A percentile compares a stretch with the other conserved stretches of the same genome.
phyloP scores from a whole-genome alignment of 2,797 vertebrate species.

The Sebastes cheni region DNA sequence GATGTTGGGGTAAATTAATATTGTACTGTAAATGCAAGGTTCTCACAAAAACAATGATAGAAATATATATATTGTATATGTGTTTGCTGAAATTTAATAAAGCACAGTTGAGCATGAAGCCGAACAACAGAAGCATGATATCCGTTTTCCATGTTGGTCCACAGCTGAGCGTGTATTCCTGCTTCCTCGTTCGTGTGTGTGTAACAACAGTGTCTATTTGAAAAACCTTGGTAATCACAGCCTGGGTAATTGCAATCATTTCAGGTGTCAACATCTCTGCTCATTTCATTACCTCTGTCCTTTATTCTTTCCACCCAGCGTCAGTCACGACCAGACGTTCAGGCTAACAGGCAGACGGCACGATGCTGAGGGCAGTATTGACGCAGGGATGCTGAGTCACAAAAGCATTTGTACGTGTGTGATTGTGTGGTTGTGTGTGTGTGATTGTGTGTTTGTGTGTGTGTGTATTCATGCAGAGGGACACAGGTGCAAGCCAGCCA shows the following conservation, averaged over 20 bases:
- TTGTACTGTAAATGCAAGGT: background rate
- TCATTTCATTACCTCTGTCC: conserved; percentile 29
- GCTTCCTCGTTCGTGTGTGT: background rate
- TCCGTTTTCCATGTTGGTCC: conserved; percentile 4
- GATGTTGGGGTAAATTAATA: background rate
- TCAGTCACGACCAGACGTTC: conserved; percentile 43
- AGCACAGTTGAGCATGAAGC: background rate
- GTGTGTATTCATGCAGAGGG: conserved; percentile 3
- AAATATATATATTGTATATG: background rate
- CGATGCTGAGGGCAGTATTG: conserved; percentile 27
- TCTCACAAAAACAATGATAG: background rate
- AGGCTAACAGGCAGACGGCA: conserved; percentile 8
- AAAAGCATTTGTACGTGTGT: background rate
- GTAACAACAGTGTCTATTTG: background rate
- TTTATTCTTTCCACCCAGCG: conserved; percentile 34
- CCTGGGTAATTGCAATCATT: conserved; percentile 24
- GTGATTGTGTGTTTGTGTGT: conserved; percentile 15
- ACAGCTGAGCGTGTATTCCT: background rate
- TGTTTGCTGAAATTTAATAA: background rate
- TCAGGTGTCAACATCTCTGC: conserved; percentile 4
- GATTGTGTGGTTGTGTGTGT: conserved; percentile 4
- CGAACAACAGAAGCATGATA: background rate
- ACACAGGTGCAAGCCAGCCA: conserved; percentile 37
- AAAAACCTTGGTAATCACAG: background rate
- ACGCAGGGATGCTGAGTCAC: conserved; percentile 59